Base-by-base conservation (phyloP, 2,888 invertebrate species). In the Protodeltote pygarga region DNA sequence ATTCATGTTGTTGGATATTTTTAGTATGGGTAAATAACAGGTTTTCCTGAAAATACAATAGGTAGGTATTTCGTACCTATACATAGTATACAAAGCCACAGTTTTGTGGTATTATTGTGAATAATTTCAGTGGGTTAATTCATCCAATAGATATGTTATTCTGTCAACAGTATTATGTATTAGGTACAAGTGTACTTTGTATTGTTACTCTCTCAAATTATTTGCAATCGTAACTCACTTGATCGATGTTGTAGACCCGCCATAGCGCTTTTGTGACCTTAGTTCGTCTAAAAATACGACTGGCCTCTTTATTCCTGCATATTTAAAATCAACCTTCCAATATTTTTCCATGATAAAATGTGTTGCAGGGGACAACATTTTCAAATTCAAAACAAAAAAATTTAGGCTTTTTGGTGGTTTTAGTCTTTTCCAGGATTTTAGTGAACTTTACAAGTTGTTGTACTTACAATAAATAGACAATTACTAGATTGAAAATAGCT, bases 291-390 rank as follows among this genome's bases (percentile, higher is more conserved):
- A 53, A 62, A 65, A 54, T 58, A 55, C 41, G 25, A 28, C 38
- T 51, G 55, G 34, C 53, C 63, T 65, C 52, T 57, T 57, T 61
- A 52, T 51, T 40, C 39, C 35, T 62, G 47, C 62, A 62, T 66
- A 54, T 54, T 67, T 54, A 62, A 40, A 39, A 55, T 33, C 50
- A 41, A 50, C 48, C 47, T 63, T 46, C 33, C 46, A 25, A 40
- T 29, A 33, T 54, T 54, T 20, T 29, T 37, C 44, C 38, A 44
- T 42, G 32, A 25, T 46, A 15, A 28, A 49, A 19, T 33, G 33
- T 24, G 23, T 32, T 48, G 66, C 53, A 47, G 10, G 10, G 28
- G 47, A 51, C 66, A 25, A 49, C 23, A 42, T 53, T 44, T 44
- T 29, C 32, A 29, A 21, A 25, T 52, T 49, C 14, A 58, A 27